Conservation (phyloP, 2,113 vertebrate species). For the Oreochromis tanganicae region DNA sequence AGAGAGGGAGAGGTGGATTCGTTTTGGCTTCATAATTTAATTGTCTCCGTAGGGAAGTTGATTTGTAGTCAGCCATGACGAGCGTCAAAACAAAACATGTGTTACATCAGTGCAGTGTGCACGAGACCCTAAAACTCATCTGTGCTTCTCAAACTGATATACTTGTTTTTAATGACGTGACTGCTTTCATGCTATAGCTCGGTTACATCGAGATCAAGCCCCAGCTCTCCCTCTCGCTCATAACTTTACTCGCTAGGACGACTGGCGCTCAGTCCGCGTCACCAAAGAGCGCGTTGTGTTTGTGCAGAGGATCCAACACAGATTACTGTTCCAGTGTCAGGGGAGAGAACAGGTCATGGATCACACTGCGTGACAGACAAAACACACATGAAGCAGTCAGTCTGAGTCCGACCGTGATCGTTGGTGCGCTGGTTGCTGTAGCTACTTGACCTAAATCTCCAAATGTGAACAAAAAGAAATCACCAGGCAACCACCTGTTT, state of each 20-base stretch:
- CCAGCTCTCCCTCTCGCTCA: neutral
- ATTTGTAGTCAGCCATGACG: neutral
- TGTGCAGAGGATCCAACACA: neutral
- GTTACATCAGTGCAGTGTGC: neutral
- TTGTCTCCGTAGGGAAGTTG: constrained; percentile 2
- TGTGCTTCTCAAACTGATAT: neutral
- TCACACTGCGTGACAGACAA: neutral
- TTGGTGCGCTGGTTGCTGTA: neutral
- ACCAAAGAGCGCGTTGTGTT: neutral
- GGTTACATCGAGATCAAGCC: neutral
- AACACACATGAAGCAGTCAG: neutral
- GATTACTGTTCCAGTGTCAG: neutral
- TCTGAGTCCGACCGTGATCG: neutral
- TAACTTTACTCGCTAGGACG: neutral
- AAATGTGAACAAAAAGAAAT: neutral
- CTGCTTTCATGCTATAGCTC: neutral
- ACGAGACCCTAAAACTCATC: neutral
- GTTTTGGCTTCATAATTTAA: neutral
- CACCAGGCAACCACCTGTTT: neutral
- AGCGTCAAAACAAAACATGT: neutral
- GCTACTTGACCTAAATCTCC: neutral
- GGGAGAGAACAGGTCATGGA: neutral
- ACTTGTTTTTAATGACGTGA: neutral
- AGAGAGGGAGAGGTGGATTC: neutral
- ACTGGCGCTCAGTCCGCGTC: neutral